phyloP scores from a whole-genome alignment of 2,113 vertebrate genomes.

The Speoplatyrhinus poulsoni region DNA sequence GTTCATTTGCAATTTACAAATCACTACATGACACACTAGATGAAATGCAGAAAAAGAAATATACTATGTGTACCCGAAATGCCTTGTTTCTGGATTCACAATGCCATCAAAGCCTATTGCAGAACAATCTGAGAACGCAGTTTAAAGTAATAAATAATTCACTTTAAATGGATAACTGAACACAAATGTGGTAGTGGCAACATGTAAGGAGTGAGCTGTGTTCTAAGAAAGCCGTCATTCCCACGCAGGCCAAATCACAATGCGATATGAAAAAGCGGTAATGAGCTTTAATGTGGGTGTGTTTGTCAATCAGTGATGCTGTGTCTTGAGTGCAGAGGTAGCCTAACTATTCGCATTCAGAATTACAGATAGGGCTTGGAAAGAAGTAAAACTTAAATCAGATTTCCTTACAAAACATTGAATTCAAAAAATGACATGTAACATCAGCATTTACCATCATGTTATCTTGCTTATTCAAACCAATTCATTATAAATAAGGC shows the following conservation, averaged over 20 bases:
- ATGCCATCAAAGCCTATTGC: background rate
- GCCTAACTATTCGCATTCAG: background rate
- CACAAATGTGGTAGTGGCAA: background rate
- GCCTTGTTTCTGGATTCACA: too few species aligned
- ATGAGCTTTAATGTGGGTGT: slow-evolving; percentile 42
- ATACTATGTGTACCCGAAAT: too few species aligned
- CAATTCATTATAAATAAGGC: too few species aligned
- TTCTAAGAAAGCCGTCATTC: slow-evolving; percentile 31
- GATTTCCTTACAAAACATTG: background rate
- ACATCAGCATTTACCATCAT: too few species aligned
- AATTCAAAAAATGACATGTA: too few species aligned
- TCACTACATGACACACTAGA: too few species aligned
- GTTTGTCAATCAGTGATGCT: slow-evolving; percentile 33
- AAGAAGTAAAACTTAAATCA: background rate
- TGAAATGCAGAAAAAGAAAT: too few species aligned
- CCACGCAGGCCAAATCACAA: slow-evolving; percentile 46
- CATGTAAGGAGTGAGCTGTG: slow-evolving; percentile 1
- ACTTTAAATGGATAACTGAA: slow-evolving; percentile 2
- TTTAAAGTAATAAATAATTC: slow-evolving; percentile 1
- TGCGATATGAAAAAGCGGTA: slow-evolving; percentile 19
- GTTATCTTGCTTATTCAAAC: too few species aligned
- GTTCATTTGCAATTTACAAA: too few species aligned
- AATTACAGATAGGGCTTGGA: background rate
- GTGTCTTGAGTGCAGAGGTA: slow-evolving; percentile 16
- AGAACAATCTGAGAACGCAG: slow-evolving; percentile 9